Conservation (phyloP, 1,140 invertebrate species). For the Goniozus legneri region DNA sequence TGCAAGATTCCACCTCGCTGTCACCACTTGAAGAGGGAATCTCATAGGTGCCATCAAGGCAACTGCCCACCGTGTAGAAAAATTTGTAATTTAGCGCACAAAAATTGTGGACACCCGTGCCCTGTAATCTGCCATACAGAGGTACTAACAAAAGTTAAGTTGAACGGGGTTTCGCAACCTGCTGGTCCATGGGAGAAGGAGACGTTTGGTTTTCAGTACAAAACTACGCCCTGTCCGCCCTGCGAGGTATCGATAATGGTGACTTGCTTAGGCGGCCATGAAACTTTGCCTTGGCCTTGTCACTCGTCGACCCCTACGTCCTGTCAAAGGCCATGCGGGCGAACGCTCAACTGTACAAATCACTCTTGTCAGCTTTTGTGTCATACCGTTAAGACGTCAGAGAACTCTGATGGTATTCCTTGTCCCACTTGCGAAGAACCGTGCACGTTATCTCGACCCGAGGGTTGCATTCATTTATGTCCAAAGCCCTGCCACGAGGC, state of each 20-base stretch:
- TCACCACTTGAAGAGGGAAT: constrained; percentile 67
- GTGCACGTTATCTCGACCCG: constrained; percentile 66
- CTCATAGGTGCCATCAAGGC: constrained; percentile 84
- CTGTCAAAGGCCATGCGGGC: constrained; percentile 73
- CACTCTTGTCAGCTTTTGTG: constrained; percentile 74
- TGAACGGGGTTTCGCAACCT: constrained; percentile 56
- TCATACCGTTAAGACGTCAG: constrained; percentile 59
- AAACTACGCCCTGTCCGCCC: constrained; percentile 66
- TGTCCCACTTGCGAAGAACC: constrained; percentile 72
- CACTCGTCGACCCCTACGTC: constrained; percentile 65
- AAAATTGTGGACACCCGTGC: constrained; percentile 76
- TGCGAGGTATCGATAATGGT: constrained; percentile 70
- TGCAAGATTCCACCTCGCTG: constrained; percentile 78
- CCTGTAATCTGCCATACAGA: constrained; percentile 74
- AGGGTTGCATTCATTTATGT: constrained; percentile 78
- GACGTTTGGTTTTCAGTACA: constrained; percentile 62
- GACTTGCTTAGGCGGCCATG: constrained; percentile 80
- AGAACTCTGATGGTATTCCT: constrained; percentile 43
- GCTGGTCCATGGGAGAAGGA: constrained; percentile 76
- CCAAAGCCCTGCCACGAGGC: constrained; percentile 71
- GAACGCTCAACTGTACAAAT: constrained; percentile 70
- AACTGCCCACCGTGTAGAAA: constrained; percentile 80
- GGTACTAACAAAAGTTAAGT: constrained; percentile 65
- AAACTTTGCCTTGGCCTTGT: constrained; percentile 73
- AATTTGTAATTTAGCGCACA: constrained; percentile 62